A percentile compares a stretch with the other conserved stretches of the same genome.
Conservation (phyloP, 2,888 invertebrate genomes). For the Aethes cnicana region DNA sequence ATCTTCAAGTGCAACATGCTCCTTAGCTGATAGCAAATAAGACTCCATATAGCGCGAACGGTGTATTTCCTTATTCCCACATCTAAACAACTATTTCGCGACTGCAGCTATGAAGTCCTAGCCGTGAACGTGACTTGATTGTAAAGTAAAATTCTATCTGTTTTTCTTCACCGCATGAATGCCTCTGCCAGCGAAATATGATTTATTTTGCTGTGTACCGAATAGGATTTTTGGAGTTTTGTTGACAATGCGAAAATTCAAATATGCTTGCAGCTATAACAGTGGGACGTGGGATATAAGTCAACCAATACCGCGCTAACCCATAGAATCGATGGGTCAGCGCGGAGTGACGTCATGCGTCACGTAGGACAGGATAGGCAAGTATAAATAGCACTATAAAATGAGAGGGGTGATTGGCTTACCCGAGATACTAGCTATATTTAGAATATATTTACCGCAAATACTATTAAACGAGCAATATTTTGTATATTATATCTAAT, state of each 20-base stretch:
- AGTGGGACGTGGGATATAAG: neutral
- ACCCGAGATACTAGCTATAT: conserved; percentile 11
- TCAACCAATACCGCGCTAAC: neutral
- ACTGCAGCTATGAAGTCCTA: conserved; percentile 38
- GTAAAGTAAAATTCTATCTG: conserved; percentile 37
- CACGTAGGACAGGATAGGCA: neutral
- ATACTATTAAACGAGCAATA: too few species aligned
- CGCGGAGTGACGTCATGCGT: conserved; percentile 8
- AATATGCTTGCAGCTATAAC: conserved; percentile 3
- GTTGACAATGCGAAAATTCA: conserved; percentile 16
- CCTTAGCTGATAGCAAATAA: conserved; percentile 25
- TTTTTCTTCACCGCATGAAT: conserved; percentile 36
- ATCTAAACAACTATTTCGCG: conserved; percentile 36
- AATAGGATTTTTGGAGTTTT: conserved; percentile 21
- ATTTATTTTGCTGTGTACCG: conserved; percentile 33
- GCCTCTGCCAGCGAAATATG: conserved; percentile 34
- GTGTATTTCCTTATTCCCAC: conserved; percentile 33
- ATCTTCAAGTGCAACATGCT: conserved; percentile 1
- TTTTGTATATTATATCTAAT: too few species aligned
- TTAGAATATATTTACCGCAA: neutral
- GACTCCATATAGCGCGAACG: conserved; percentile 19
- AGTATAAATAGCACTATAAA: conserved; percentile 19
- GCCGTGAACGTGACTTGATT: conserved; percentile 36
- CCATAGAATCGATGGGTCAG: conserved; percentile 8
- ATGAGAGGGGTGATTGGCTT: conserved; percentile 11